Base-by-base conservation (phyloP, 2,113 vertebrate species). In the Pheucticus melanocephalus region DNA sequence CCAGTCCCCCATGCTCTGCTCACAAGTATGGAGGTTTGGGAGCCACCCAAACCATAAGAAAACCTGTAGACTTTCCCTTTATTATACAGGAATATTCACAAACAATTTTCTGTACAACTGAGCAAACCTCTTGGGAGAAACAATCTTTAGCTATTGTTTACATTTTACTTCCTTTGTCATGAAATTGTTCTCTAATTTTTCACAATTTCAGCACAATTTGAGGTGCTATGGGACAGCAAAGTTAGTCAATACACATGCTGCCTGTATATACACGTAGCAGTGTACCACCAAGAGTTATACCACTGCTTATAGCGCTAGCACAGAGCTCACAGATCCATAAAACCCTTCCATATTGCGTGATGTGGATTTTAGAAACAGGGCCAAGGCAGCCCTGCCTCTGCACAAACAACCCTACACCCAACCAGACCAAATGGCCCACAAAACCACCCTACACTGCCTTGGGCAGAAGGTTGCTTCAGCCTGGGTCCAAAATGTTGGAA, bases 1-100 rank as follows among this genome's bases (percentile, higher is more conserved):
- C 17, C 53, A 28, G 0, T 1, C 2, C 3, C 20, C 20, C 1
- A 0, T 19, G 20, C 40, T 71, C 33, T 56, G 33, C 12, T 69
- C 57, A 68, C 15, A 39, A 30, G 10, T 15, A 9, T 19, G 15
- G 33, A 14, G 66, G 12, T 17, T 35, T 6, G 30, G 21, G n/a
- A 95, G 27, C 21, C 23, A 76, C 8, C 4, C 24, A 85, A 60
- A 22, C 5, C 37, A 21, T 24, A 7, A 12, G 14, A 48, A 54
- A 63, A 17, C 15, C 40, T 56, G 8, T 2, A 63, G 31, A 24
- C 25, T 53, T 42, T 42, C 31, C 12, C 4, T 4, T 39, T 11
- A 16, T 15, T 28, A 3, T 18, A 25, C 2, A 2, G 16, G 14
- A 61, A 47, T 3, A 5, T 39, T 28, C 64, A 25, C 1, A 3